Conservation (phyloP, 2,888 invertebrate genomes). For the Thecophora atra region DNA sequence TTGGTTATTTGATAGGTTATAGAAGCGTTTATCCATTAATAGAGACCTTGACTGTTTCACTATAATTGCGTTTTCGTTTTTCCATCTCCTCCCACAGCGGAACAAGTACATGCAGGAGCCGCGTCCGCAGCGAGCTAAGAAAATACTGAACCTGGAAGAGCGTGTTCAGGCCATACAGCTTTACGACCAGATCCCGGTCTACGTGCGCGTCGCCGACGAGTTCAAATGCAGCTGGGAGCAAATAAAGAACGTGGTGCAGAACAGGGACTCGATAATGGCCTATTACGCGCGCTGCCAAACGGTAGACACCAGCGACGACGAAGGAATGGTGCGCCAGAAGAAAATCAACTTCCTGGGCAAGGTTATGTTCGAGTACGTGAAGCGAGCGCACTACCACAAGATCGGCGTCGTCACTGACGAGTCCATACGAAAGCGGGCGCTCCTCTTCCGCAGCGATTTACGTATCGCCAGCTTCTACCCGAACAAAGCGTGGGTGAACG, state of each 20-base stretch:
- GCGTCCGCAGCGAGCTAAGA: slow-evolving; percentile 34
- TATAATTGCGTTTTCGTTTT: too few species aligned
- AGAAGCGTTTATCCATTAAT: too few species aligned
- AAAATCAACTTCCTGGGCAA: slow-evolving; percentile 51
- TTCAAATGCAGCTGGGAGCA: slow-evolving; percentile 52
- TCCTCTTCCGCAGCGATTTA: slow-evolving; percentile 46
- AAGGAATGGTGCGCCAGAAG: slow-evolving; percentile 46
- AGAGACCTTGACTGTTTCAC: too few species aligned
- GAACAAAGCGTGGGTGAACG: slow-evolving; percentile 48
- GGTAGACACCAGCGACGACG: slow-evolving; percentile 44
- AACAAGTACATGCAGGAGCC: slow-evolving; percentile 47
- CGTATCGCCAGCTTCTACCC: slow-evolving; percentile 49
- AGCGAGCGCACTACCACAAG: slow-evolving; percentile 45
- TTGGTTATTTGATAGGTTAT: too few species aligned
- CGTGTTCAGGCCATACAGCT: slow-evolving; percentile 49
- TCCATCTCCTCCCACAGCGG: slow-evolving; percentile 43
- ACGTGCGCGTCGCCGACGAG: slow-evolving; percentile 47
- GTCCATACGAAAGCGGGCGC: slow-evolving; percentile 44
- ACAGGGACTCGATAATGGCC: slow-evolving; percentile 47
- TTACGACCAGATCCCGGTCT: slow-evolving; percentile 48
- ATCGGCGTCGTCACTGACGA: slow-evolving; percentile 42
- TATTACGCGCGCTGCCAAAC: slow-evolving; percentile 50
- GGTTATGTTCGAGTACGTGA: slow-evolving; percentile 49
- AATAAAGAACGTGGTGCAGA: slow-evolving; percentile 49
- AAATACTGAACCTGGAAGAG: slow-evolving; percentile 50